phyloP scores from a whole-genome alignment of 2,113 vertebrate species.

The Glaucidium brasilianum region DNA sequence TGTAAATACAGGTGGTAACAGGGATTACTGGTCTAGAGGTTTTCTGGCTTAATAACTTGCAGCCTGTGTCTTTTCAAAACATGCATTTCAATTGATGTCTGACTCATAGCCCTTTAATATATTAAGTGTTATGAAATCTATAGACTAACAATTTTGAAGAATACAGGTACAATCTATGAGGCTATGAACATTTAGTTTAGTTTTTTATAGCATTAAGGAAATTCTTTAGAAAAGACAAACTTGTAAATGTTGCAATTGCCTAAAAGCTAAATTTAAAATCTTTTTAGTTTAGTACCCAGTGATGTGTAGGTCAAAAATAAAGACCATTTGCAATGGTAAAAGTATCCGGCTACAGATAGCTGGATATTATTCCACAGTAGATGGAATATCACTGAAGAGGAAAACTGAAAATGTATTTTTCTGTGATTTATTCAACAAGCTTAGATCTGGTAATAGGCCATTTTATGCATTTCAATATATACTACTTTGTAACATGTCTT shows the following conservation, averaged over 20 bases:
- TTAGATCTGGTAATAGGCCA: neutral
- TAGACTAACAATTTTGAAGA: slow-evolving; percentile 22
- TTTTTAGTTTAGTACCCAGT: neutral
- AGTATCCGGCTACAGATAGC: neutral
- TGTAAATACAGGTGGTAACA: neutral
- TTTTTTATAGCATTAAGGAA: neutral
- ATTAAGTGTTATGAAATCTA: slow-evolving; percentile 42
- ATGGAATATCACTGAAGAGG: neutral
- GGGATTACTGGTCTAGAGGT: slow-evolving; percentile 30
- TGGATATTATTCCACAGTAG: neutral
- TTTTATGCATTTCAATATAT: neutral
- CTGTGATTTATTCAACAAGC: neutral
- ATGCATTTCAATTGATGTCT: slow-evolving; percentile 31
- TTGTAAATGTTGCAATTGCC: neutral
- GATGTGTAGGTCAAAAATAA: neutral
- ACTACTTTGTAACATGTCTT: neutral
- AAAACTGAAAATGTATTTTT: slow-evolving; percentile 2
- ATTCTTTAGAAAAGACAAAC: slow-evolving; percentile 5
- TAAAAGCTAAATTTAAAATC: slow-evolving; percentile 4
- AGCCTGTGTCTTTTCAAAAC: slow-evolving; percentile 28
- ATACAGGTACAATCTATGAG: neutral
- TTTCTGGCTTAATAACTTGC: slow-evolving; percentile 43
- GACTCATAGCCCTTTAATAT: slow-evolving; percentile 25
- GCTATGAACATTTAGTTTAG: neutral
- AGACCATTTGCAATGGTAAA: neutral